These are phyloP conservation scores for Polylopha cassiicola DNA, from an alignment of 2,888 invertebrate species.

Conservation along the genomic window DNA sequence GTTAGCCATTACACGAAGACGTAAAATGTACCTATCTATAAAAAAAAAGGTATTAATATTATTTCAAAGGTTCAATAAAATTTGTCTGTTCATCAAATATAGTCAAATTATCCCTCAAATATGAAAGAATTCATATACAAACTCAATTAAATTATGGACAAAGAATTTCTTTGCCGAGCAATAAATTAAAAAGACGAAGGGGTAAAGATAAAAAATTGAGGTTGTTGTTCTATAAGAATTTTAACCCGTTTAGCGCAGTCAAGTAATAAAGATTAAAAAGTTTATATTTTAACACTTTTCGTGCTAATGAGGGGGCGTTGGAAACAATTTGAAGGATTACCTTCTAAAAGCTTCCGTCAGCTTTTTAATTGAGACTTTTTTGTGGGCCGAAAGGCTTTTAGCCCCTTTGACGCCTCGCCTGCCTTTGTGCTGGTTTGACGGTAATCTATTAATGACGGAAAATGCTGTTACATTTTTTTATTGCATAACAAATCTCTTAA, in stretches of 20 bases:
- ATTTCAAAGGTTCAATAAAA: too few relatives aligned
- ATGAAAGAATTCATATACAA: slow-evolving; percentile 46
- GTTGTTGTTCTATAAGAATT: slow-evolving; percentile 72
- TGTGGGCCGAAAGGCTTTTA: slow-evolving; percentile 73
- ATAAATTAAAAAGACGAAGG: slow-evolving; percentile 65
- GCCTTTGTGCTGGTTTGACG: slow-evolving; percentile 58
- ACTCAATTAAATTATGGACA: slow-evolving; percentile 60
- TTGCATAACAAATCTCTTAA: slow-evolving; percentile 19
- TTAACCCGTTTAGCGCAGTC: slow-evolving; percentile 74
- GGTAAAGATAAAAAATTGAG: slow-evolving; percentile 67
- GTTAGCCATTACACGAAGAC: too few relatives aligned
- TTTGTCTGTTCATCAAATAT: too few relatives aligned
- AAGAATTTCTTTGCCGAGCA: slow-evolving; percentile 57
- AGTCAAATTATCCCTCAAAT: slow-evolving; percentile 55
- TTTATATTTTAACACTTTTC: slow-evolving; percentile 77
- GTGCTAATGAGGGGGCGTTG: slow-evolving; percentile 77
- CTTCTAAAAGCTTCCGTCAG: slow-evolving; percentile 78
- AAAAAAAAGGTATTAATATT: too few relatives aligned
- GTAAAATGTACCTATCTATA: too few relatives aligned
- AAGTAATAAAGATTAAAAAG: slow-evolving; percentile 78
- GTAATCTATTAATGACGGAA: slow-evolving; percentile 73
- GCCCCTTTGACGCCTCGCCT: slow-evolving; percentile 60
- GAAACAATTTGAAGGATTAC: slow-evolving; percentile 78
- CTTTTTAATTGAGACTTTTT: slow-evolving; percentile 78
- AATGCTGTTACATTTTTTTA: slow-evolving; percentile 40